Conservation (phyloP, 2,888 invertebrate species). For the Tortrix viridana region DNA sequence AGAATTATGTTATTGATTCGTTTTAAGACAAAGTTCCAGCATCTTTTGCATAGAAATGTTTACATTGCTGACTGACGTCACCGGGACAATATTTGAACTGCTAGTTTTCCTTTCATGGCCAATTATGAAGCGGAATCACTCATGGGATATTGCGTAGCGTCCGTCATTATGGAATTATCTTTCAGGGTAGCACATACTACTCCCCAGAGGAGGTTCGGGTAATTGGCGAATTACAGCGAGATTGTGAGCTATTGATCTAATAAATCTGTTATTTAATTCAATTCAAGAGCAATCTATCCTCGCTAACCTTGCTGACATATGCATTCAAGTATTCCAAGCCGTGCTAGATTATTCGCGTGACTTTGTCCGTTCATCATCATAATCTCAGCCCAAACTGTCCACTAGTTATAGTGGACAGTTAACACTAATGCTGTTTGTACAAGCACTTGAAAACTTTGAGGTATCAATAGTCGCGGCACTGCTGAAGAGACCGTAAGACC, state of each 20-base stretch:
- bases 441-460: too few species aligned
- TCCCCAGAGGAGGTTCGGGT: slow-evolving; percentile 39
- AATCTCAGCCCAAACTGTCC: too few species aligned
- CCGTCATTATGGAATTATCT: slow-evolving; percentile 20
- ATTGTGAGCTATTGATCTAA: slow-evolving; percentile 25
- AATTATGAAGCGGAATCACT: slow-evolving; percentile 50
- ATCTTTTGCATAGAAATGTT: slow-evolving; percentile 2
- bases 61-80: slow-evolving; percentile 24
- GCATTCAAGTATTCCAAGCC: too few species aligned
- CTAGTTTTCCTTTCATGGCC: slow-evolving; percentile 54
- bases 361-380: too few species aligned
- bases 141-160: slow-evolving; percentile 45
- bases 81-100: slow-evolving; percentile 7
- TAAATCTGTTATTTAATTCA: slow-evolving; percentile 12
- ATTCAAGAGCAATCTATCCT: slow-evolving; percentile 4
- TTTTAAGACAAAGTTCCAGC: too few species aligned
- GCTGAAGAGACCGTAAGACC: too few species aligned
- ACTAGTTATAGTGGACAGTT: too few species aligned
- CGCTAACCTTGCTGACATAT: background rate
- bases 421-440: too few species aligned
- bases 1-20: too few species aligned
- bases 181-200: slow-evolving; percentile 20
- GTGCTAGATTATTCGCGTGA: too few species aligned
- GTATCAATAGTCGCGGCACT: too few species aligned
- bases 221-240: slow-evolving; percentile 43